Evolutionary conservation across 2,888 invertebrate genomes (phyloP).

Genomic region (Pardosa pseudoannulata): DNA sequence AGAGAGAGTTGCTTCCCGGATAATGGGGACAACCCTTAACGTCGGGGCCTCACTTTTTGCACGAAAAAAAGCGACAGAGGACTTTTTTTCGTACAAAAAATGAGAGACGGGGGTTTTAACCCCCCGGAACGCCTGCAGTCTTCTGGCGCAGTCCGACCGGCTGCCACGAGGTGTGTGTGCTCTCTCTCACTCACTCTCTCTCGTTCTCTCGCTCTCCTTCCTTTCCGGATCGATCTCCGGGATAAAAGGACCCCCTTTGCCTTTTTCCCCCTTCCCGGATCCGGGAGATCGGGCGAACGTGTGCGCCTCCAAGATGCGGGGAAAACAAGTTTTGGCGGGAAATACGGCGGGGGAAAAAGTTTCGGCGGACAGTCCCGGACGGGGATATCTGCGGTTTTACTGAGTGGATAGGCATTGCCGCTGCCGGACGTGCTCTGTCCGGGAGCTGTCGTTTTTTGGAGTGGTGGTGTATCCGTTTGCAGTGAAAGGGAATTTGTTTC

Average conservation of each 20-base stretch:
- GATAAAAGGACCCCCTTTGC: slow-evolving; percentile 1
- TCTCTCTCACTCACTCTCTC: slow-evolving; percentile 19
- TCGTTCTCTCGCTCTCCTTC: slow-evolving; percentile 6
- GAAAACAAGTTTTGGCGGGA: slow-evolving; percentile 31
- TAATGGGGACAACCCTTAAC: too few relatives aligned
- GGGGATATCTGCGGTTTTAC: too few relatives aligned
- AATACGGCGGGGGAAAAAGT: neutral
- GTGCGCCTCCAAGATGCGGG: slow-evolving; percentile 10
- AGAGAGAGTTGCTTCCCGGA: too few relatives aligned
- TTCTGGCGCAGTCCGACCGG: slow-evolving; percentile 30
- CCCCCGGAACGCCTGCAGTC: slow-evolving; percentile 21
- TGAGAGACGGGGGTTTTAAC: neutral
- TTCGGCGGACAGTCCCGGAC: neutral
- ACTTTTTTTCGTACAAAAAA: slow-evolving; percentile 17
- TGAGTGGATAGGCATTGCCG: too few relatives aligned
- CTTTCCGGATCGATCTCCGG: slow-evolving; percentile 29
- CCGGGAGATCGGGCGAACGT: slow-evolving; percentile 20
- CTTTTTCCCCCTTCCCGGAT: slow-evolving; percentile 17
- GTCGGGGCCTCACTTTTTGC: slow-evolving; percentile 1
- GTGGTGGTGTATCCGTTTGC: too few relatives aligned
- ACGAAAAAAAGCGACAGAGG: neutral
- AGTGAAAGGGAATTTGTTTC: too few relatives aligned
- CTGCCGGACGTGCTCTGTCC: too few relatives aligned
- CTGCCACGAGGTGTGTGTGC: slow-evolving; percentile 12
- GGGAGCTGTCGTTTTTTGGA: too few relatives aligned